Evolutionary conservation across 2,888 invertebrate genomes (phyloP).

Genomic region (Cybosia mesomella): DNA sequence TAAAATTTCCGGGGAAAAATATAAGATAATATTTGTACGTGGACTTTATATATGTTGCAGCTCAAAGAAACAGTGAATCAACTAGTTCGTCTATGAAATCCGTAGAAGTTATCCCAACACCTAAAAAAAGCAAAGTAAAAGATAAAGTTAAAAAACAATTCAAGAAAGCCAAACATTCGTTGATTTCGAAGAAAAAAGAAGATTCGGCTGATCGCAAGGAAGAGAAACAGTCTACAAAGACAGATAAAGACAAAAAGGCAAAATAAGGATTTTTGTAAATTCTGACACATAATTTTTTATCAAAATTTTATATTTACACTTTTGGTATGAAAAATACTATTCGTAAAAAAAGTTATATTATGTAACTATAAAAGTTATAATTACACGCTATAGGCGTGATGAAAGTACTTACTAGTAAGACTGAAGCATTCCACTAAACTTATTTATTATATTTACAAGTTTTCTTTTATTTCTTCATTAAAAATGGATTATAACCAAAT

Average conservation of each 20-base stretch:
- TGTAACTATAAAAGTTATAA: slow-evolving; percentile 23
- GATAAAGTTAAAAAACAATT: slow-evolving; percentile 83
- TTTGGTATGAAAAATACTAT: slow-evolving; percentile 23
- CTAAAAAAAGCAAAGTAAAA: slow-evolving; percentile 82
- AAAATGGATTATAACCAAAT: slow-evolving; percentile 25
- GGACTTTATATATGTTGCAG: slow-evolving; percentile 61
- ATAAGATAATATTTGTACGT: neutral
- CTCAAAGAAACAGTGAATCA: slow-evolving; percentile 81
- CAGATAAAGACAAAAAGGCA: slow-evolving; percentile 71
- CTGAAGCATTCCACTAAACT: slow-evolving; percentile 79
- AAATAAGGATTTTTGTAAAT: slow-evolving; percentile 56
- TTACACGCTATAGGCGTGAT: slow-evolving; percentile 46
- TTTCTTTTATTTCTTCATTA: slow-evolving; percentile 21
- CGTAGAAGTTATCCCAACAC: slow-evolving; percentile 68
- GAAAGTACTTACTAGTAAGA: slow-evolving; percentile 75
- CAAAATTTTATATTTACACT: slow-evolving; percentile 17
- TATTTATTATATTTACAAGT: slow-evolving; percentile 39
- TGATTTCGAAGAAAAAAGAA: slow-evolving; percentile 80
- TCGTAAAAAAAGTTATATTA: slow-evolving; percentile 19
- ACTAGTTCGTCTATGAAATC: slow-evolving; percentile 81
- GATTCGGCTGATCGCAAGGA: slow-evolving; percentile 67
- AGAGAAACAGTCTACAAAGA: slow-evolving; percentile 55
- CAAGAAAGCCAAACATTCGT: slow-evolving; percentile 80
- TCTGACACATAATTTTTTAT: slow-evolving; percentile 36
- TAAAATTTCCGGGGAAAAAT: neutral